These are phyloP conservation scores for Chrysemys picta DNA, from an alignment of 2,113 vertebrate genomes.

Conservation along the genomic window DNA sequence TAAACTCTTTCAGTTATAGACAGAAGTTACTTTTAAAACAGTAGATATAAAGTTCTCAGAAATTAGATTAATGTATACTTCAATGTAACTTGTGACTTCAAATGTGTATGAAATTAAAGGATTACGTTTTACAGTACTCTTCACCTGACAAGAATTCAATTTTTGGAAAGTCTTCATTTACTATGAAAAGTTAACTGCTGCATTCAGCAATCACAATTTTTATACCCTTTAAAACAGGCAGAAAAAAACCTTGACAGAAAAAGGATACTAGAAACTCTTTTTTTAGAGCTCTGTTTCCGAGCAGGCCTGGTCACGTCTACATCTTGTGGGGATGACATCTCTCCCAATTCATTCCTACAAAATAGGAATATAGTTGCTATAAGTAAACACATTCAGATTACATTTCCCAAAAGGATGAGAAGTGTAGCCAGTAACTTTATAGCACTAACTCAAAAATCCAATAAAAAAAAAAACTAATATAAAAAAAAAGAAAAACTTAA, in stretches of 20 bases:
- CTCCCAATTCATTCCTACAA: conserved; percentile 72
- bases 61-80: not conserved
- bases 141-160: not conserved
- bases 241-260: not conserved
- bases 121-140: not conserved
- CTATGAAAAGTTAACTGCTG: not conserved
- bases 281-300: conserved; percentile 82
- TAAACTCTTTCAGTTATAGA: not conserved
- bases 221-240: not conserved
- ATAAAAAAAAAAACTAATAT: not conserved
- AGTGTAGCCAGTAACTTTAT: not conserved
- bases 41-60: not conserved
- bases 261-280: conserved; percentile 91
- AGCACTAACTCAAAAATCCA: not conserved
- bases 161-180: not conserved
- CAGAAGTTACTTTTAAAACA: not conserved
- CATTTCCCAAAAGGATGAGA: not conserved
- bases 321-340: conserved; percentile 77
- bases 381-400: not conserved
- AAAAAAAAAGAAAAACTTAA: not conserved
- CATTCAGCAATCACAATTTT: not conserved
- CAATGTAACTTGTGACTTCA: not conserved
- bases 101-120: not conserved
- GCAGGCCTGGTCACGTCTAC: conserved; percentile 80
- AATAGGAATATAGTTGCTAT: not conserved